Evolutionary conservation across 37 sponge, comb jelly and placozoan genomes (phyloP), one percentile per base, ranked within the genome.

Genomic region (Aphrocallistes beatrix): DNA sequence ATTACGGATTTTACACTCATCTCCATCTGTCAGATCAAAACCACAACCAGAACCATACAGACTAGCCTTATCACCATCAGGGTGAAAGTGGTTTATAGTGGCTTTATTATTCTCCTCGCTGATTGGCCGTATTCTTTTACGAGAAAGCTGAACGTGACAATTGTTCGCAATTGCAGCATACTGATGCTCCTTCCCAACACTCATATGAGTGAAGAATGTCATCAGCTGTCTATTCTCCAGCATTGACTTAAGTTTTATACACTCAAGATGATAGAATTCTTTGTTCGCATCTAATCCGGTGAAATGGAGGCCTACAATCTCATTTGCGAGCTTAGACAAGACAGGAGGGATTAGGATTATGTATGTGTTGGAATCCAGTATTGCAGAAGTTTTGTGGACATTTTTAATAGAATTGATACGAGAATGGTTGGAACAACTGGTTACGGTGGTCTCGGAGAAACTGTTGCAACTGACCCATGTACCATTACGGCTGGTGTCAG

Each of bases 151-250:
- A 60, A 30, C 75, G 28, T 25, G 3, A 60, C n/a, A 19, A 19
- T 3, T 60, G n/a, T 30, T 60, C 49, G 49, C 49, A 21, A 47
- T 21, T 13, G n/a, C 34, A 19, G 3, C 34, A 28, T 60, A 19
- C 8, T 30, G 3, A 60, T 60, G 21, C 28, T 60, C 75, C 21
- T 13, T 60, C 6, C 75, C 75, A 60, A 60, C 10, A 25, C 75
- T 30, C 75, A 60, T 60, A 30, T 60, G 75, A 28, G 1, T 60
- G 75, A 60, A 60, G 75, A 60, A 60, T 60, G 75, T 60, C 75
- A 60, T 60, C 34, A 60, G 34, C 75, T 60, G 75, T 60, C 75
- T 60, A 60, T 60, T 60, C 32, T 21, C 75, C 10, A 60, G 75
- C 75, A 60, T 60, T 19, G 75, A 32, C 10, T 60, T 3, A 30